Evolutionary conservation across 2,113 vertebrate genomes (phyloP).

Genomic region (Craseonycteris thonglongyai): DNA sequence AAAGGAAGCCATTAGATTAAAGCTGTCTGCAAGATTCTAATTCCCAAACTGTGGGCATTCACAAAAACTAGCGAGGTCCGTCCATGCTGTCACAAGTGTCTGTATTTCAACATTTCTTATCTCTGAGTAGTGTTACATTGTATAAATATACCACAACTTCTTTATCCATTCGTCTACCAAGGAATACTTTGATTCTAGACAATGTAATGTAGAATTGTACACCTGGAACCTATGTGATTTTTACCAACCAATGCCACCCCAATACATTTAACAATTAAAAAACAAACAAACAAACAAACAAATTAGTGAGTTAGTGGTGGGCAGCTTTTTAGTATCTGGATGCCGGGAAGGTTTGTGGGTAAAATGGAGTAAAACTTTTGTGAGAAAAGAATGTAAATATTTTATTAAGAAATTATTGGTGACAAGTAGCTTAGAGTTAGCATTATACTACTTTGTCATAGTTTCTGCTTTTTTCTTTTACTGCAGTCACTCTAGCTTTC

Average conservation of each 20-base stretch:
- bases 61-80: background rate
- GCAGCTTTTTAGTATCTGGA: background rate
- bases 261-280: no score
- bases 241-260: no score
- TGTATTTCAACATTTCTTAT: no score
- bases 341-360: background rate
- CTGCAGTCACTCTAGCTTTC: background rate
- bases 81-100: no score
- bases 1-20: background rate
- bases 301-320: no score
- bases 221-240: no score
- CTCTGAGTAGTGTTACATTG: no score
- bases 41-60: background rate
- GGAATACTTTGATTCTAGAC: no score
- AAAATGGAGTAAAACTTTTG: background rate
- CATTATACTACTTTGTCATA: background rate
- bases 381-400: background rate
- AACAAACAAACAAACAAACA: no score
- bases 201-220: no score
- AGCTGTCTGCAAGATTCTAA: background rate
- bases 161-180: no score
- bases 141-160: no score
- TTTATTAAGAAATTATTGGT: conserved; percentile 13
- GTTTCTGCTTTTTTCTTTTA: background rate
- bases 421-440: background rate